A percentile compares a stretch with the other conserved stretches of the same genome.
Conservation (phyloP, 1,140 invertebrate species). For the Holcopasites calliopsidis region DNA sequence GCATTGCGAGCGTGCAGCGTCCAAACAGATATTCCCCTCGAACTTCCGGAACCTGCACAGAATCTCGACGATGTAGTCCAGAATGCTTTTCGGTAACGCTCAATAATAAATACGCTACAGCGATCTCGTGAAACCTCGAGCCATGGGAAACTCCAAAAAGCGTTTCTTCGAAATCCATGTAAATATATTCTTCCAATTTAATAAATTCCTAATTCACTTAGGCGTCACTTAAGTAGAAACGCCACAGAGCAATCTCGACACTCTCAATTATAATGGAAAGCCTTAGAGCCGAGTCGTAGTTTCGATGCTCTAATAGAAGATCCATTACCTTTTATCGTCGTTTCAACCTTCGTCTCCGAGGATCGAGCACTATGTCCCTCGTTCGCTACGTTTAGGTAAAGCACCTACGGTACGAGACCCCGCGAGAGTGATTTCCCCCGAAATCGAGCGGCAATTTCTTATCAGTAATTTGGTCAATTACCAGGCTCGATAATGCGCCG, state of each 20-base stretch:
- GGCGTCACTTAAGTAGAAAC: slow-evolving; percentile 12
- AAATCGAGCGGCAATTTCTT: slow-evolving; percentile 43
- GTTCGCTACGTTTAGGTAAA: not conserved
- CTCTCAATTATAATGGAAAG: slow-evolving; percentile 6
- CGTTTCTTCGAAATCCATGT: slow-evolving; percentile 28
- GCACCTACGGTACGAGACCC: slow-evolving; percentile 6
- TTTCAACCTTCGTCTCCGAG: slow-evolving; percentile 28
- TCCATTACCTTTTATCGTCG: slow-evolving; percentile 70
- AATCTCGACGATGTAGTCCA: not conserved
- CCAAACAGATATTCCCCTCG: not conserved
- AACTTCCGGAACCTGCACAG: not conserved
- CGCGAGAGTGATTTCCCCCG: slow-evolving; percentile 39
- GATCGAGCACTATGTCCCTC: slow-evolving; percentile 26
- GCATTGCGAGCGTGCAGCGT: slow-evolving; percentile 5
- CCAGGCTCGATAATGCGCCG: slow-evolving; percentile 55
- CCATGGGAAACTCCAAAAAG: not conserved
- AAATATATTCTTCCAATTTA: not conserved
- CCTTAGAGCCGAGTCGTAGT: slow-evolving; percentile 21
- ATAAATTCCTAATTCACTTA: slow-evolving; percentile 35
- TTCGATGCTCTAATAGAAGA: slow-evolving; percentile 60
- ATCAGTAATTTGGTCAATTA: slow-evolving; percentile 65
- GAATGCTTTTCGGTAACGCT: too few species aligned
- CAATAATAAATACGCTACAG: too few species aligned
- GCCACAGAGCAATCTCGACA: not conserved
- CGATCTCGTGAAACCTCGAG: too few species aligned